Conservation (phyloP, 2,797 vertebrate genomes). For the Podargus strigoides region DNA sequence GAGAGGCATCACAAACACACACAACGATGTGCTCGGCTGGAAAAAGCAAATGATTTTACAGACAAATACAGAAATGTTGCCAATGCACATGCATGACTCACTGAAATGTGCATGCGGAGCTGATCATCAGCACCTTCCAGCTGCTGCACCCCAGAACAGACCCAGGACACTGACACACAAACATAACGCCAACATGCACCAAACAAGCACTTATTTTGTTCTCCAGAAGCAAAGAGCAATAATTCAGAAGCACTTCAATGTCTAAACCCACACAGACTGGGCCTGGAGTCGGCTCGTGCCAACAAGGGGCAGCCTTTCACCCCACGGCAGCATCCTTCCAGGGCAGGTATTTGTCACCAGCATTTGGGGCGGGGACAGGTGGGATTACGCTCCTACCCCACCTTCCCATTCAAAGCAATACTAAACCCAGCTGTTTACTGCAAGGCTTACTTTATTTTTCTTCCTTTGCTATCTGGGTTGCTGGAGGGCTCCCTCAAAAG, state of each 20-base stretch:
- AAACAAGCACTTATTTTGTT: neutral
- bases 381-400: neutral
- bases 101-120: neutral
- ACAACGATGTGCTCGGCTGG: neutral
- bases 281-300: fast-evolving
- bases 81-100: neutral
- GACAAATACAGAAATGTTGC: neutral
- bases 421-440: neutral
- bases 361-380: neutral
- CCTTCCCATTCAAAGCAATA: neutral
- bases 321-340: neutral
- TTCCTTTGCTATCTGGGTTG: neutral
- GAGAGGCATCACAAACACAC: neutral
- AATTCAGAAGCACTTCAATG: neutral
- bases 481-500: neutral
- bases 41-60: constrained; percentile 30
- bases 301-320: fast-evolving
- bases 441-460: neutral
- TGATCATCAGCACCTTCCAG: neutral
- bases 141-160: neutral
- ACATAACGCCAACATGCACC: neutral
- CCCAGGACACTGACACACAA: neutral
- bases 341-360: neutral
- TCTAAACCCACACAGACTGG: neutral
- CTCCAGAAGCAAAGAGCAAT: neutral